phyloP scores from a whole-genome alignment of 2,113 vertebrate genomes.

The Bubo blakistoni region DNA sequence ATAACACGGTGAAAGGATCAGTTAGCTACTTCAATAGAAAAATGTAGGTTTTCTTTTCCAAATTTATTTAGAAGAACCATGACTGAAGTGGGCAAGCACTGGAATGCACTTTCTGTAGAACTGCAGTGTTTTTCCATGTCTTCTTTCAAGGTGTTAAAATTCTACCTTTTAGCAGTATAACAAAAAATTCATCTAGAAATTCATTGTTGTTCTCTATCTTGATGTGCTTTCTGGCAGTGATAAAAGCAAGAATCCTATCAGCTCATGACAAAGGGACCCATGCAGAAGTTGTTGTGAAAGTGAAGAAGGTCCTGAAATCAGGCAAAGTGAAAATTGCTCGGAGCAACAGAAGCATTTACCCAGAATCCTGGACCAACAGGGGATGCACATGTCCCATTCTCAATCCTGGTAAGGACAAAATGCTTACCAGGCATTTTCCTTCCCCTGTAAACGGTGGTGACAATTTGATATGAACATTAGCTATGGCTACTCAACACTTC shows the following conservation, averaged over 20 bases:
- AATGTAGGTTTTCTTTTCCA: not conserved
- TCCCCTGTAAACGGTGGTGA: not conserved
- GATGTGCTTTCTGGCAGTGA: slow-evolving; percentile 68
- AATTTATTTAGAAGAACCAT: not conserved
- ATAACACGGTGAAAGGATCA: not conserved
- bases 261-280: slow-evolving; percentile 91
- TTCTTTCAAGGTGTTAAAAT: not conserved
- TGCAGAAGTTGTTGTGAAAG: slow-evolving; percentile 85
- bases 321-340: slow-evolving; percentile 71
- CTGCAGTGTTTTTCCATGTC: not conserved
- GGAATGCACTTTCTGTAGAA: not conserved
- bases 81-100: not conserved
- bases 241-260: slow-evolving; percentile 86
- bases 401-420: slow-evolving; percentile 80
- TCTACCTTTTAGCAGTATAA: not conserved
- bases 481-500: not conserved
- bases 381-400: slow-evolving; percentile 90
- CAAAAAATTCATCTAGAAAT: not conserved
- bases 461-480: not conserved
- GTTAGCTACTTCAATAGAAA: not conserved
- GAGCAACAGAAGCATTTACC: slow-evolving; percentile 82
- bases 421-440: not conserved
- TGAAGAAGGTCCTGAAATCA: slow-evolving; percentile 83
- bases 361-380: slow-evolving; percentile 87
- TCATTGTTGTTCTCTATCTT: not conserved